These are phyloP conservation scores for Slavum lentiscoides DNA, from an alignment of 2,888 invertebrate species.

Conservation along the genomic window DNA sequence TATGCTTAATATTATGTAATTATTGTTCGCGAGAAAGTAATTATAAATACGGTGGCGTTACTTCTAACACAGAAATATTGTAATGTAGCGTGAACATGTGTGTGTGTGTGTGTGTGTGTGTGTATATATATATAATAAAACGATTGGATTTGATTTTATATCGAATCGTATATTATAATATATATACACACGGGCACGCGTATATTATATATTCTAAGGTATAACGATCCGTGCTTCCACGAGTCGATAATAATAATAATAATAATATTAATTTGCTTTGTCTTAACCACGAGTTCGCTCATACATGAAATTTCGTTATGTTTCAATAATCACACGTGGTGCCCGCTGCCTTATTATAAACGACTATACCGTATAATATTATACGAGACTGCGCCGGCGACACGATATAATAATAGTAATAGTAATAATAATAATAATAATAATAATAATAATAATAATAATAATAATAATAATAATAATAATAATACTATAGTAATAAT, in stretches of 20 bases:
- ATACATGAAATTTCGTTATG: constrained; percentile 53
- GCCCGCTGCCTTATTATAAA: constrained; percentile 29
- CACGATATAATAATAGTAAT: constrained; percentile 18
- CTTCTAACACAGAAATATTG: background rate
- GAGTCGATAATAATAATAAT: background rate
- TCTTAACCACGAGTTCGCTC: constrained; percentile 51
- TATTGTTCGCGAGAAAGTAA: constrained; percentile 6
- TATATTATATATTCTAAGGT: background rate
- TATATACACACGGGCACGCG: too few relatives aligned
- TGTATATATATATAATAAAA: background rate
- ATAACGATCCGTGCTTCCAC: background rate
- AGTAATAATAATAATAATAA: too few relatives aligned
- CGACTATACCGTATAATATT: constrained; percentile 28
- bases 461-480: constrained; percentile 12
- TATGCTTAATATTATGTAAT: background rate
- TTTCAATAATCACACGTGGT: constrained; percentile 51
- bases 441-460: constrained; percentile 12
- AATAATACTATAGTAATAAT: constrained; percentile 13
- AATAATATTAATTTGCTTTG: constrained; percentile 46
- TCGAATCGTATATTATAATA: background rate
- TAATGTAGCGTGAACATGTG: background rate
- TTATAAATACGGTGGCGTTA: background rate
- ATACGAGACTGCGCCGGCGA: constrained; percentile 29
- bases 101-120: background rate
- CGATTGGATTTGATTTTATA: background rate